A percentile compares a stretch with the other conserved stretches of the same genome.
Conservation (phyloP, 1,140 invertebrate species). For the Diploscapter pachys region DNA sequence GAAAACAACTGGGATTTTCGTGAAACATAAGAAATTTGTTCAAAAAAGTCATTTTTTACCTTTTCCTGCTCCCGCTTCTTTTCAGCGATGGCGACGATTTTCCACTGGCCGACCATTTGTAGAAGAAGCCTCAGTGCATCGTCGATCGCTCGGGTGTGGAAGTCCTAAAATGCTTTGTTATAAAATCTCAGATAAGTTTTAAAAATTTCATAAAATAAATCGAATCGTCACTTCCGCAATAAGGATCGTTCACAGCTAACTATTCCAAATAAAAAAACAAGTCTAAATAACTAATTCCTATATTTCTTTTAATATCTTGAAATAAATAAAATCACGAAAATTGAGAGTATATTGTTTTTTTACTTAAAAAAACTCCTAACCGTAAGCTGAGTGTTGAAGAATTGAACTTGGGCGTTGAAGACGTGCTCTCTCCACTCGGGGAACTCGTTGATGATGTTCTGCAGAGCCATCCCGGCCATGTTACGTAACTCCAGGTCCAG, state of each 20-base stretch:
- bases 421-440: conserved; percentile 95
- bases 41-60: background rate
- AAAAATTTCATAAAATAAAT: background rate
- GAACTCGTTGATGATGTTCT: conserved; percentile 91
- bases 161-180: conserved; percentile 76
- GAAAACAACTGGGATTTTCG: too few species aligned
- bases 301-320: background rate
- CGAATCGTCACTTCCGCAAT: too few species aligned
- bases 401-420: conserved; percentile 66
- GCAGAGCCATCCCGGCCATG: conserved; percentile 88
- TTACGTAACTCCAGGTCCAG: conserved; percentile 67
- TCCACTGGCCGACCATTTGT: conserved; percentile 88
- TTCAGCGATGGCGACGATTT: conserved; percentile 69
- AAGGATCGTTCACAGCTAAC: too few species aligned
- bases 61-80: conserved; percentile 42
- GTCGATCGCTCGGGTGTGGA: conserved; percentile 77
- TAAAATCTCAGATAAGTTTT: background rate
- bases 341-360: too few species aligned
- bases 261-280: background rate
- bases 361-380: conserved; percentile 43
- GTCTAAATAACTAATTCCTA: too few species aligned
- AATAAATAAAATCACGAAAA: background rate
- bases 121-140: conserved; percentile 87
- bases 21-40: too few species aligned
- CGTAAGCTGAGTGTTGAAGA: conserved; percentile 48